Evolutionary conservation across 2,888 invertebrate species (phyloP), one percentile per base, ranked within the genome.

Genomic region (Rugalucina vietnamica): DNA sequence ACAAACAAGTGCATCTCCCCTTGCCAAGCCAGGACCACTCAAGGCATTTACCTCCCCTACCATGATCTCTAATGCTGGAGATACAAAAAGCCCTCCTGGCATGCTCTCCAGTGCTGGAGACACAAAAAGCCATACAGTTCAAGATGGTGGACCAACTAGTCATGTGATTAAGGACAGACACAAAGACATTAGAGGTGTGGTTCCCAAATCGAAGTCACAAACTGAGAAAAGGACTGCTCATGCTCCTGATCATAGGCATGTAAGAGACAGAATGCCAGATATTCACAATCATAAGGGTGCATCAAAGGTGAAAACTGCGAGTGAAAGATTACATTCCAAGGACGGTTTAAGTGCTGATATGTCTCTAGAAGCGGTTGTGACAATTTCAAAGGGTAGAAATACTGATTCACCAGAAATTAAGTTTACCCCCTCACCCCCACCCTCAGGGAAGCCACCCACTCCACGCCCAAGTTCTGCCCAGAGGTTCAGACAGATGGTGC

Each of bases 401-500:
- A 84, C 81, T 18, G 82, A 84, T 32, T 49, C 74, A 27, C 74
- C 85, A 12, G 82, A 80, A 60, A 73, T 79, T 50, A 72, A 75
- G 50, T 57, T 86, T 21, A 73, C 84, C 18, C 89, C 90, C 3
- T 82, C 85, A 34, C 88, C 88, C 37, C 88, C 90, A 21, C 72
- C 88, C 8, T 85, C 88, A 4, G 79, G 65, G 24, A 84, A 75
- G 71, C 84, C 88, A 34, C 77, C 84, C 29, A 79, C 82, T 32
- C 84, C 88, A 0, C 80, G 92, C 69, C 91, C 90, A 34, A 88
- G 88, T 49, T 91, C 93, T 29, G 92, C 92, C 18, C 87, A 88
- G 34, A 85, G 91, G 49, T 93, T 93, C 82, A 86, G 93, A 73
- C 88, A 82, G 78, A 93, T 93, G 93, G 91, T 93, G 0, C 79